phyloP scores from a whole-genome alignment of 2,113 vertebrate species.

The Neolamprologus longior region DNA sequence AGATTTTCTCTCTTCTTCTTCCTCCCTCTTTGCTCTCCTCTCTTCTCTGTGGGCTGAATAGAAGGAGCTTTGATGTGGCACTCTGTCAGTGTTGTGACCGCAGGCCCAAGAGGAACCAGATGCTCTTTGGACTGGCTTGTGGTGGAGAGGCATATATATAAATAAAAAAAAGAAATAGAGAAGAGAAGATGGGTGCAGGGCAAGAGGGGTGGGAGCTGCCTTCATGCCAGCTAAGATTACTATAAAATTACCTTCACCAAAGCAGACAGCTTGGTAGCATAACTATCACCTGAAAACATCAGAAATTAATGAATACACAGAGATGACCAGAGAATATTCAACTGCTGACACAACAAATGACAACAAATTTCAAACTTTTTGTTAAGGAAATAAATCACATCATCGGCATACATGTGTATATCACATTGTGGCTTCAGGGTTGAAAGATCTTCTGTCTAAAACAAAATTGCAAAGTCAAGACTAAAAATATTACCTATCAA shows the following conservation, averaged over 20 bases:
- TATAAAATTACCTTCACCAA: conserved; percentile 25
- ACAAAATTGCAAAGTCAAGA: not conserved
- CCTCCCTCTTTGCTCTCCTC: conserved; percentile 28
- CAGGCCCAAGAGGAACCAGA: conserved; percentile 68
- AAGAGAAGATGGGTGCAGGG: conserved; percentile 1
- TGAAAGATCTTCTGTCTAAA: not conserved
- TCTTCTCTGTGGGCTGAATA: conserved; percentile 44
- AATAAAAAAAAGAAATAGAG: not conserved
- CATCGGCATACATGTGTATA: not conserved
- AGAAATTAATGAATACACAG: not conserved
- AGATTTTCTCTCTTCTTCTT: conserved; percentile 52
- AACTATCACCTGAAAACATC: not conserved
- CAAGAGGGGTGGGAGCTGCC: not conserved
- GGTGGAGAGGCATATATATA: conserved; percentile 50
- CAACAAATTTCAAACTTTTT: not conserved
- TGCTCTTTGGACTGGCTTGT: conserved; percentile 53
- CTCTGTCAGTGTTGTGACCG: conserved; percentile 61
- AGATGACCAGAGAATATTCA: not conserved
- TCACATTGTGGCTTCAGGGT: not conserved
- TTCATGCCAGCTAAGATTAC: conserved; percentile 24
- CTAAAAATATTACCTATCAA: not conserved
- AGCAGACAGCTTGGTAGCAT: not conserved
- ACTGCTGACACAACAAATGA: not conserved
- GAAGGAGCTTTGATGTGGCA: conserved; percentile 72
- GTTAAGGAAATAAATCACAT: not conserved